Base-by-base conservation (phyloP, 2,113 vertebrate species). In the Alaudala cheleensis region DNA sequence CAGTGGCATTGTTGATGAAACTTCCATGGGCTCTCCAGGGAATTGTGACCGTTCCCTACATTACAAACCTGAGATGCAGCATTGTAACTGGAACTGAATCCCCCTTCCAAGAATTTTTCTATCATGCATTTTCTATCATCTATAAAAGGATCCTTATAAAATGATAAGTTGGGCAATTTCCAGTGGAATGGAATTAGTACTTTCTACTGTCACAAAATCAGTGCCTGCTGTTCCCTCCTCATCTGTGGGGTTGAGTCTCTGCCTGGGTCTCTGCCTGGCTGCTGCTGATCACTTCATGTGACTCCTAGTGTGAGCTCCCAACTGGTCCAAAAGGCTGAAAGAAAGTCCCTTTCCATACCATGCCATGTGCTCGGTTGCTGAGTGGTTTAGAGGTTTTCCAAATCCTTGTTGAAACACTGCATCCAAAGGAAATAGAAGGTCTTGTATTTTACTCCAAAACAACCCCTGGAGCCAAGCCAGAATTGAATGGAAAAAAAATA, bases 381-480 rank as follows among this genome's bases (percentile, higher is more conserved):
- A 51, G 21, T 69, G 29, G 9, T 92, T 77, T 44, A 65, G 37
- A 66, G 33, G 34, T 37, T 87, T 87, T 81, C 42, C 33, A 81
- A 88, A 74, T 62, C 34, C 40, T 69, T 71, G 13, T 76, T 90
- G 66, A 69, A 90, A 73, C 28, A n/a, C 31, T 80, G 11, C 34
- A 31, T 77, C 42, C 37, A 80, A 86, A 88, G 54, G 37, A 93
- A 86, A 86, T n/a, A 61, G 34, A 34, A 82, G 2, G 11, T 56
- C 79, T 69, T 82, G 31, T 80, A 28, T 87, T 94, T 87, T 76
- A 80, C 29, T 82, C 12, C 69, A 65, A 88, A 90, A 64, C 37
- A 86, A 51, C 11, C 65, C 19, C 53, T 82, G 62, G 58, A 88
- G 49, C 49, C 26, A 86, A 60, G 76, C 72, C 53, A 86, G n/a